These are phyloP conservation scores for Probosciger aterrimus DNA, from an alignment of 2,113 vertebrate species.

Conservation along the genomic window DNA sequence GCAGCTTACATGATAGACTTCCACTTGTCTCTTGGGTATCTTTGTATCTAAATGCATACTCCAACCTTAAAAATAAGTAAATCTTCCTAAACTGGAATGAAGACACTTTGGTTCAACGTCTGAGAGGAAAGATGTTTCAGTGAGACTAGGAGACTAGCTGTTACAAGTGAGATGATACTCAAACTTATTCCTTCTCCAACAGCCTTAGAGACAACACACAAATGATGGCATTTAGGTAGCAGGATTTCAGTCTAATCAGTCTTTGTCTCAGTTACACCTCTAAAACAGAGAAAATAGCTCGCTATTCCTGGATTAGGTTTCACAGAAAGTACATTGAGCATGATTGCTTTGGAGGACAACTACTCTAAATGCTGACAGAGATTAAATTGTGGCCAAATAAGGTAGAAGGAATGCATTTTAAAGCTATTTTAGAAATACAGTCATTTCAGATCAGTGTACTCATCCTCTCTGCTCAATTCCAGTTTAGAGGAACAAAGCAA, in stretches of 20 bases:
- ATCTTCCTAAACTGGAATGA: neutral
- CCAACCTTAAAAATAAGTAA: neutral
- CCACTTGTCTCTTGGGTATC: neutral
- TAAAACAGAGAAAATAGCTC: neutral
- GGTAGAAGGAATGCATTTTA: neutral
- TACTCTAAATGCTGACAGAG: neutral
- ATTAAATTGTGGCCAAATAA: neutral
- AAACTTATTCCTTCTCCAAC: neutral
- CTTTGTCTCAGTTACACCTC: neutral
- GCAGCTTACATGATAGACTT: neutral
- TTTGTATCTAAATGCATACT: neutral
- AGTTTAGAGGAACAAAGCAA: neutral
- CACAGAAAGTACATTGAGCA: neutral
- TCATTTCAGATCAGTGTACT: neutral
- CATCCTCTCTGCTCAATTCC: neutral
- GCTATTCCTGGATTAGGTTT: neutral
- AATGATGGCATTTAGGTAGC: fast-evolving
- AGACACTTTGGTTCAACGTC: neutral
- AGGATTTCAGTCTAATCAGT: neutral
- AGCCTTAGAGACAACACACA: neutral
- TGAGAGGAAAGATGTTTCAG: neutral
- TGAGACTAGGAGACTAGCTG: neutral
- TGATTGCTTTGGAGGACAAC: neutral
- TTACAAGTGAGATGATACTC: neutral
- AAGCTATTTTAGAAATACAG: neutral